These are phyloP conservation scores for Nylanderia fulva DNA, from an alignment of 1,140 invertebrate species.

Conservation along the genomic window DNA sequence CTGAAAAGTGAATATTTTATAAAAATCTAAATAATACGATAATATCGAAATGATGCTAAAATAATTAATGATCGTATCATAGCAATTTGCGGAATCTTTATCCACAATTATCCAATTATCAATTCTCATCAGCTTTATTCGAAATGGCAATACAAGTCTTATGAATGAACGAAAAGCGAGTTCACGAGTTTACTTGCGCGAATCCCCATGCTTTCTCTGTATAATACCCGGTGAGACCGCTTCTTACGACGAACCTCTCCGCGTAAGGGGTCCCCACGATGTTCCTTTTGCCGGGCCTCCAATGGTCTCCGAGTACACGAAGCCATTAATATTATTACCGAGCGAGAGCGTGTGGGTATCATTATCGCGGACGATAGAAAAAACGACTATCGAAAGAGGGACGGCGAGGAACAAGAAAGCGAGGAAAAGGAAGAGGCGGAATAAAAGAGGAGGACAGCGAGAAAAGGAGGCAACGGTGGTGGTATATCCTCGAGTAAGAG, in stretches of 20 bases:
- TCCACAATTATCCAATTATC: slow-evolving; percentile 21
- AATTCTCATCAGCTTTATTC: slow-evolving; percentile 36
- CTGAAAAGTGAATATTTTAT: not conserved
- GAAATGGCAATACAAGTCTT: slow-evolving; percentile 7
- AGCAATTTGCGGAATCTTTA: slow-evolving; percentile 5
- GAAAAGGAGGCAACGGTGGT: slow-evolving; percentile 7
- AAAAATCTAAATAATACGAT: slow-evolving; percentile 16
- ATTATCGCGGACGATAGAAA: slow-evolving; percentile 65
- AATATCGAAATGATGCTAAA: slow-evolving; percentile 16
- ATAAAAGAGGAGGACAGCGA: slow-evolving; percentile 13
- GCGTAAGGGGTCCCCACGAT: slow-evolving; percentile 28
- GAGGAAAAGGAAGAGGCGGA: slow-evolving; percentile 23
- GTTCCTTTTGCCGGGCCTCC: slow-evolving; percentile 27
- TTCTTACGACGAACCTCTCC: slow-evolving; percentile 44
- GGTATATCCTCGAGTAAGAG: slow-evolving; percentile 25
- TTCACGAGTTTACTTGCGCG: slow-evolving; percentile 34
- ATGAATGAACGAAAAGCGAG: slow-evolving; percentile 40
- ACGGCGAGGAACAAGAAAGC: slow-evolving; percentile 38
- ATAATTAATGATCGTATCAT: slow-evolving; percentile 12
- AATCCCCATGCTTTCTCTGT: slow-evolving; percentile 41
- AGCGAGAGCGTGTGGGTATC: slow-evolving; percentile 61
- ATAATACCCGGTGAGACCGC: slow-evolving; percentile 15
- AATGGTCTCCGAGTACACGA: slow-evolving; percentile 52
- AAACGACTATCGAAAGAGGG: slow-evolving; percentile 46
- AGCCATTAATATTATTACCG: slow-evolving; percentile 65